Percentiles rank a stretch among this genome's conserved stretches.
phyloP scores from a whole-genome alignment of 1,140 invertebrate genomes.

The Cyclargus thomasi region DNA sequence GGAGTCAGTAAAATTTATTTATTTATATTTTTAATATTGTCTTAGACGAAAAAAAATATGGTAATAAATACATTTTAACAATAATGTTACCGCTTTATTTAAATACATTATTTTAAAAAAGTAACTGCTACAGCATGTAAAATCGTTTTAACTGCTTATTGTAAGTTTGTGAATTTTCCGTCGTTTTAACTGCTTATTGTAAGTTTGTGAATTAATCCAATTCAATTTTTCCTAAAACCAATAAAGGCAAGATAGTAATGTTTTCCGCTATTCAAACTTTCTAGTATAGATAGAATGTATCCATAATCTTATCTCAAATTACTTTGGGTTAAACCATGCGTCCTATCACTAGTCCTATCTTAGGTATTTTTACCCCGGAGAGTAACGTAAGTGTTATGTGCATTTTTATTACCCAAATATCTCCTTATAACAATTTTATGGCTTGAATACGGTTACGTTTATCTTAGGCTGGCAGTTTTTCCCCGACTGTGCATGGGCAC shows the following conservation, averaged over 20 bases:
- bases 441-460: not conserved
- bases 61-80: too few species aligned
- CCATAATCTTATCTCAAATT: conserved; percentile 4
- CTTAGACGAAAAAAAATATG: too few species aligned
- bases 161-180: too few species aligned
- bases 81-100: too few species aligned
- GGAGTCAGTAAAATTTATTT: too few species aligned
- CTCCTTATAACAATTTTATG: not conserved
- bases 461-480: not conserved
- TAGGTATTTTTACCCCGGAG: not conserved
- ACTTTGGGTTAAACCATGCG: conserved; percentile 1
- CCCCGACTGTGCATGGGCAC: not conserved
- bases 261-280: not conserved
- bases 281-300: conserved; percentile 2
- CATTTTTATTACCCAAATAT: not conserved
- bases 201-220: too few species aligned
- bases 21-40: too few species aligned
- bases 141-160: too few species aligned
- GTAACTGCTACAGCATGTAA: too few species aligned
- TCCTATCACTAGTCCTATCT: conserved; percentile 8
- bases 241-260: not conserved
- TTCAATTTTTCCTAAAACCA: not conserved
- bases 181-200: too few species aligned
- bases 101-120: too few species aligned
- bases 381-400: conserved; percentile 8